These are phyloP conservation scores for Pycnonotus jocosus DNA, from an alignment of 2,113 vertebrate species.

Conservation along the genomic window DNA sequence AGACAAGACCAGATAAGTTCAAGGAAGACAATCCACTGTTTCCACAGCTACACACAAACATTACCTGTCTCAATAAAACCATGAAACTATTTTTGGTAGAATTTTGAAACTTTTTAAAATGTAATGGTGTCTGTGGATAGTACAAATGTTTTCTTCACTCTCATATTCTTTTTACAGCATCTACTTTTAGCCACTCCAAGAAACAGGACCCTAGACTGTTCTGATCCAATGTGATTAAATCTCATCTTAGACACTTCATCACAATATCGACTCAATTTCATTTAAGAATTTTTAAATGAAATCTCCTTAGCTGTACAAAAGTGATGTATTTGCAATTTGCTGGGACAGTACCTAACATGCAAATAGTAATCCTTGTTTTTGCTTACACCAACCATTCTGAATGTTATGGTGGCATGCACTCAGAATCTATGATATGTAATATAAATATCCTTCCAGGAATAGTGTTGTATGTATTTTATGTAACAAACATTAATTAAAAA, in stretches of 20 bases:
- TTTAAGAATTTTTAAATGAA: background rate
- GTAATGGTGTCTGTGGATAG: background rate
- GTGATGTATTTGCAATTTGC: background rate
- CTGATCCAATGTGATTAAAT: background rate
- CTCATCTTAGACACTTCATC: background rate
- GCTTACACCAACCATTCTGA: background rate
- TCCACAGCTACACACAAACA: background rate
- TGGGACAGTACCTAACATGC: background rate
- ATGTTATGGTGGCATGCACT: rapidly evolving
- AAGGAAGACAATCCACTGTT: background rate
- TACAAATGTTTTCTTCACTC: background rate
- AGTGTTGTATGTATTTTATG: background rate
- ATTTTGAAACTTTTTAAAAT: background rate
- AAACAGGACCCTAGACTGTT: background rate
- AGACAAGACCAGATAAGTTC: background rate
- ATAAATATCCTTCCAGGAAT: background rate
- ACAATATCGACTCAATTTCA: background rate
- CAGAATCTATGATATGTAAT: background rate
- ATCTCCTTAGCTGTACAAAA: background rate
- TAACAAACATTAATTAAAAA: background rate
- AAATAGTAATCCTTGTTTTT: background rate
- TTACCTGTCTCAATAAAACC: background rate
- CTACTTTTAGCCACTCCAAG: background rate
- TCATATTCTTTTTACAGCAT: background rate
- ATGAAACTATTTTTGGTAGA: no score